phyloP scores from a whole-genome alignment of 1,140 invertebrate genomes.

The Meloidogyne chitwoodi region DNA sequence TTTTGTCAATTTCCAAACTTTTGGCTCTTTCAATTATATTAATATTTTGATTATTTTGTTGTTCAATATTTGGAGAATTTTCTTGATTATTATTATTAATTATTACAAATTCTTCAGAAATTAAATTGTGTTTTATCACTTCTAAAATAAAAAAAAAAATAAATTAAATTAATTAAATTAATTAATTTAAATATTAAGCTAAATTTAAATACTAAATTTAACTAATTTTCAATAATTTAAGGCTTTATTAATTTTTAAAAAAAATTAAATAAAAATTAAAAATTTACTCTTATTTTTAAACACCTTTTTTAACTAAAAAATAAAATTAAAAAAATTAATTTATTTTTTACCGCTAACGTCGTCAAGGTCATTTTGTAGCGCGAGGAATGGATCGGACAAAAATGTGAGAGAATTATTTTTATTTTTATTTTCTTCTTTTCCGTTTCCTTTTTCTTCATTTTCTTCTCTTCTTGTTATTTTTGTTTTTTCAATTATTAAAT shows the following conservation, averaged over 20 bases:
- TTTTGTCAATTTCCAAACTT: not conserved
- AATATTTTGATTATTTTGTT: not conserved
- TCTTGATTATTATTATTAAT: not conserved
- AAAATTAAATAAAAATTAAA: too few species aligned
- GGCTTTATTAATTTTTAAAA: too few species aligned
- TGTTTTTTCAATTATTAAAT: too few species aligned
- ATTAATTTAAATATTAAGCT: too few species aligned
- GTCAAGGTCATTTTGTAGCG: constrained; percentile 43
- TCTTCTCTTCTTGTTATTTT: not conserved
- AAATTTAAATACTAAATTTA: too few species aligned
- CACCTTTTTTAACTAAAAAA: too few species aligned
- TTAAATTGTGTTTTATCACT: constrained; percentile 21
- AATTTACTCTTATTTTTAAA: too few species aligned
- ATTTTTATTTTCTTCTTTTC: not conserved
- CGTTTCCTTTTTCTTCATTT: not conserved
- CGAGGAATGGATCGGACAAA: constrained; percentile 41
- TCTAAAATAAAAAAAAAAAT: constrained; percentile 8
- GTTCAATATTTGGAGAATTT: not conserved
- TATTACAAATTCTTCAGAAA: not conserved
- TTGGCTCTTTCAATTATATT: not conserved
- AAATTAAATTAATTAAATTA: not conserved
- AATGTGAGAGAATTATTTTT: not conserved
- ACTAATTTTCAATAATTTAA: too few species aligned
- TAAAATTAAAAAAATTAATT: not conserved
- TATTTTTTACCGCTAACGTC: constrained; percentile 40